Evolutionary conservation across 92 coral and sea anemone genomes (phyloP), one percentile per base, ranked within the genome.

Genomic region (Nematostella vectensis): DNA sequence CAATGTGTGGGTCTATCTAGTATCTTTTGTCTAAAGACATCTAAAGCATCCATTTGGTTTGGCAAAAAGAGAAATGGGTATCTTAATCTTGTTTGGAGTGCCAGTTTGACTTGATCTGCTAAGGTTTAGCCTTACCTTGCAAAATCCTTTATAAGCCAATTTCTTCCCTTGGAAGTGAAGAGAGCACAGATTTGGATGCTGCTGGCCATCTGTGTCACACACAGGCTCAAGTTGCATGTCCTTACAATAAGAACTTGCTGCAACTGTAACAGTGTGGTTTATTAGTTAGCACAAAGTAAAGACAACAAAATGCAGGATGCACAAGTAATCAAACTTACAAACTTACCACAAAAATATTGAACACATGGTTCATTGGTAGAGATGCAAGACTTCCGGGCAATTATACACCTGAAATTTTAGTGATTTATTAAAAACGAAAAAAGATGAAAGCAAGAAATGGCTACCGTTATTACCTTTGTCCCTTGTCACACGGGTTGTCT

Each of bases 271-370:
- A 23, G 19, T n/a, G n/a, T n/a, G n/a, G 9, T 29, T 13, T 19
- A 29, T 42, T 3, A 1, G 12, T 6, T 15, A 27, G n/a, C n/a
- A 50, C 31, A 53, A n/a, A 42, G 2, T 12, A n/a, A 40, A 25
- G 9, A 47, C 42, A 23, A n/a, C 25, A 24, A 23, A 25, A 22
- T 20, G 16, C 25, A 63, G 47, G 44, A 1, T 29, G 25, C 1
- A 25, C 31, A 24, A 40, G 22, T 44, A 60, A 27, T 27, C 29
- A 20, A 11, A 12, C 29, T 25, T 33, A 12, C 2, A 51, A 15
- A 72, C 99, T 70, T 71, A 93, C 99, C 81, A 66, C 99, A 93
- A 57, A 62, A 52, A 69, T 70, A 82, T 67, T 93, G 96, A 27
- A 58, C 67, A 58, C 99, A 93, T 0, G 71, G 69, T 42, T 76